Evolutionary conservation across 92 coral and sea anemone genomes (phyloP).

Genomic region (Heteractis magnifica): DNA sequence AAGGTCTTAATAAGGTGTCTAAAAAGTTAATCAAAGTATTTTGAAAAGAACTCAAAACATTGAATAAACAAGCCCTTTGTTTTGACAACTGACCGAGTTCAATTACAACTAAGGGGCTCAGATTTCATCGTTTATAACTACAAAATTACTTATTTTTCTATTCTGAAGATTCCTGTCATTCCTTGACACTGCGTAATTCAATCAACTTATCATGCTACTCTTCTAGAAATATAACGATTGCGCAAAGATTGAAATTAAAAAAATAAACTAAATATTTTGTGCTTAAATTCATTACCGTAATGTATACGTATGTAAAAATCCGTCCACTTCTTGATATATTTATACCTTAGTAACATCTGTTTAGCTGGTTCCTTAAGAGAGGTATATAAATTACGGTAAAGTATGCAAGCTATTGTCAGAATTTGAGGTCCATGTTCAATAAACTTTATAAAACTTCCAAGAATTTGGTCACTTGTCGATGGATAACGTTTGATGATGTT

Average conservation of each 20-base stretch:
- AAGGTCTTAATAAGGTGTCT: background rate
- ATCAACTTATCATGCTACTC: background rate
- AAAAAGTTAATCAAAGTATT: conserved; percentile 8
- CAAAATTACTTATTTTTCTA: background rate
- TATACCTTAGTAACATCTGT: background rate
- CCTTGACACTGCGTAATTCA: background rate
- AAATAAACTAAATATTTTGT: background rate
- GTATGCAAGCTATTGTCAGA: conserved; percentile 5
- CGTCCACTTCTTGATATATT: background rate
- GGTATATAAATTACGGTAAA: background rate
- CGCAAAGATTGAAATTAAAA: background rate
- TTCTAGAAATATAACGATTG: background rate
- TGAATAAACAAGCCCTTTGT: background rate
- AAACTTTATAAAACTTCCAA: conserved; percentile 6
- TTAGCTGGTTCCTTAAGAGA: background rate
- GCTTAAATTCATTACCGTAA: background rate
- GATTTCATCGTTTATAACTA: background rate
- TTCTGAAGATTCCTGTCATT: background rate
- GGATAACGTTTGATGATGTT: background rate
- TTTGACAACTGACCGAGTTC: background rate
- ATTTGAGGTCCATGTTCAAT: background rate
- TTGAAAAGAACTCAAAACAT: background rate
- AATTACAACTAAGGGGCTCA: background rate
- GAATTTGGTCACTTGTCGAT: background rate
- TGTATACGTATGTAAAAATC: background rate